Evolutionary conservation across 37 sponge, comb jelly and placozoan genomes (phyloP).

Genomic region (Halisarca cf. caerulea): DNA sequence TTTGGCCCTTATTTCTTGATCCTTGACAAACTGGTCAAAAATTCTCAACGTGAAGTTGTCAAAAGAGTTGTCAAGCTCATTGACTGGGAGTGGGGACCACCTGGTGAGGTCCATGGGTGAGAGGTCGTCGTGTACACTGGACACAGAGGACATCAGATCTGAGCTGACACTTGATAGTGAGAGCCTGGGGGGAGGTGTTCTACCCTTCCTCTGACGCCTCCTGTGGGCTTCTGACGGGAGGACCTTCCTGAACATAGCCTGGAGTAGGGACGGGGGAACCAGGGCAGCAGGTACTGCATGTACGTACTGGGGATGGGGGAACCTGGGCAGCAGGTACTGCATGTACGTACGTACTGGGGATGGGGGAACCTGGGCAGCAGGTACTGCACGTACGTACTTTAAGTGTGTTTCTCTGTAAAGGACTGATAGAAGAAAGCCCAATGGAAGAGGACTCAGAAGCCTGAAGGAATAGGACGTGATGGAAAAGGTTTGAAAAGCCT

Average conservation of each 20-base stretch:
- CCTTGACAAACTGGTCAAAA: slow-evolving; percentile 65
- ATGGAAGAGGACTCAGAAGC: no score
- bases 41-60: slow-evolving; percentile 65
- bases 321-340: no score
- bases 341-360: no score
- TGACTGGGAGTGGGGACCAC: slow-evolving; percentile 21
- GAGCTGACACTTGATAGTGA: background rate
- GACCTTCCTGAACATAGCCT: slow-evolving; percentile 70
- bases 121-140: slow-evolving; percentile 7
- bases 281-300: no score
- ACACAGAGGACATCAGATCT: slow-evolving; percentile 3
- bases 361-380: no score
- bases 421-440: no score
- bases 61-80: slow-evolving; percentile 42
- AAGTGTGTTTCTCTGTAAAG: no score
- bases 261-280: slow-evolving; percentile 11
- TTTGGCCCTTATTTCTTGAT: slow-evolving; percentile 76
- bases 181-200: slow-evolving; percentile 14
- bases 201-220: slow-evolving; percentile 23
- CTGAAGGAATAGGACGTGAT: no score
- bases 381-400: no score
- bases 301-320: no score
- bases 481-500: no score
- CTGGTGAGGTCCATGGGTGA: background rate
- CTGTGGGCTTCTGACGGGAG: slow-evolving; percentile 85